phyloP scores from a whole-genome alignment of 2,888 invertebrate genomes.

The Nebria brevicollis region DNA sequence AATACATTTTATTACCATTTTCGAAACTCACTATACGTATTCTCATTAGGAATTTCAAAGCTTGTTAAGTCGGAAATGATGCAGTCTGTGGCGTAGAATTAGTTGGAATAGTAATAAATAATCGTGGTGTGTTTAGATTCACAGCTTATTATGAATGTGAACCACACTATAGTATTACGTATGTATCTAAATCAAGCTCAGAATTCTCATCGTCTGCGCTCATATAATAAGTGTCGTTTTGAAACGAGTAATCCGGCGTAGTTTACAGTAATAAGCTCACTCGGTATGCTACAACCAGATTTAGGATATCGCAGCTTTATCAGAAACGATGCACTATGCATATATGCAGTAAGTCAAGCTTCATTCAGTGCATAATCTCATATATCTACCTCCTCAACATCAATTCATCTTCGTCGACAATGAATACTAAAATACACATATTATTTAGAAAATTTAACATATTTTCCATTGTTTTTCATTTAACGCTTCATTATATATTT shows the following conservation, averaged over 20 bases:
- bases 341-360: conserved; percentile 27
- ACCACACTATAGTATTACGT: background rate
- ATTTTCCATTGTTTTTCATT: no score
- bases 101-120: no score
- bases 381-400: background rate
- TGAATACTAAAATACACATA: background rate
- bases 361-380: background rate
- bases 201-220: background rate
- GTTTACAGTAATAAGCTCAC: conserved; percentile 35
- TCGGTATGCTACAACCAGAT: conserved; percentile 27
- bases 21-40: no score
- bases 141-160: background rate
- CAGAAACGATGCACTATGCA: conserved; percentile 37
- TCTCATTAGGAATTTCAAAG: no score
- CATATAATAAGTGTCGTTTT: conserved; percentile 12
- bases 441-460: background rate
- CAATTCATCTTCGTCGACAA: background rate
- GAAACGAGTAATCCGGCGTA: conserved; percentile 17
- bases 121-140: background rate
- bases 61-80: background rate
- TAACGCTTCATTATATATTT: background rate
- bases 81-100: background rate
- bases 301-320: conserved; percentile 32
- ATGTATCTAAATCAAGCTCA: background rate
- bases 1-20: background rate